A percentile compares a stretch with the other conserved stretches of the same genome.
Conservation (phyloP, 2,797 vertebrate genomes). For the Artibeus lituratus region DNA sequence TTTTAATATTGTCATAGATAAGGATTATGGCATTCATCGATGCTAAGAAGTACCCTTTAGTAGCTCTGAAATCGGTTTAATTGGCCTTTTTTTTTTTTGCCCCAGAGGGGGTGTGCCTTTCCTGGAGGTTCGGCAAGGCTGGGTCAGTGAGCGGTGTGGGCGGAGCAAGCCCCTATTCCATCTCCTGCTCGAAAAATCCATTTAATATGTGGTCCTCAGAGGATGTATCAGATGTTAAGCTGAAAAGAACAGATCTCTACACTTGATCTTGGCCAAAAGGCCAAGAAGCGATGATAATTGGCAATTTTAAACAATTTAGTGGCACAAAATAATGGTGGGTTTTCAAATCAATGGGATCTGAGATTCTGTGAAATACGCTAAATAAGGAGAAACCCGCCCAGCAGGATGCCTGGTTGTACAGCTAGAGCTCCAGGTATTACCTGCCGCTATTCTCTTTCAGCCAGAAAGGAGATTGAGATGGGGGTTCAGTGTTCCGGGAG, state of each 20-base stretch:
- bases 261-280: background rate
- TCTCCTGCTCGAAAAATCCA: background rate
- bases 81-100: background rate
- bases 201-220: background rate
- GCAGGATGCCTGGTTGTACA: too few species aligned
- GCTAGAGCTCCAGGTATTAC: too few species aligned
- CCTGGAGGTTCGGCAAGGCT: background rate
- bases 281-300: background rate
- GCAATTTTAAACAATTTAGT: background rate
- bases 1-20: background rate
- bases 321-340: background rate
- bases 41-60: background rate
- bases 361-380: background rate
- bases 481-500: background rate
- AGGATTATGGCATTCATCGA: background rate
- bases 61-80: constrained; percentile 21
- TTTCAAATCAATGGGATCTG: background rate
- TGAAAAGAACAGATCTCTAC: background rate
- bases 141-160: background rate
- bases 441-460: background rate
- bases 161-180: background rate
- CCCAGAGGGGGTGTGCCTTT: background rate
- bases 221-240: background rate
- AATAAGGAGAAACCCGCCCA: background rate
- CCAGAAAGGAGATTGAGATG: background rate